Conservation (phyloP, 2,888 invertebrate species). For the Tachina fera region DNA sequence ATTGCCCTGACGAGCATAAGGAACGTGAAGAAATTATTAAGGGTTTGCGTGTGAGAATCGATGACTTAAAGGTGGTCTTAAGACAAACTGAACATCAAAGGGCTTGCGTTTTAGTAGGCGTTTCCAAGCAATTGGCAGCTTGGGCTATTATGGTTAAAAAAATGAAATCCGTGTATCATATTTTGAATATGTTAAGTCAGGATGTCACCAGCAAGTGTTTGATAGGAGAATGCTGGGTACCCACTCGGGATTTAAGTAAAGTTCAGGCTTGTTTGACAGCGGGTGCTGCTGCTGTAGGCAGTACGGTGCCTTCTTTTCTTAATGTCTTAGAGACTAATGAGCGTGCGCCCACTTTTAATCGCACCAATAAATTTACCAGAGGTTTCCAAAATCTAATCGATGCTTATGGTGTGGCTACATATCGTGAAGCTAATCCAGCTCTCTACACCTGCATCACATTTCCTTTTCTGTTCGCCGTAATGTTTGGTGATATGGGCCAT, state of each 20-base stretch:
- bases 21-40: conserved; percentile 93
- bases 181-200: conserved; percentile 95
- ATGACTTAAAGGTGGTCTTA: conserved; percentile 90
- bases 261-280: conserved; percentile 90
- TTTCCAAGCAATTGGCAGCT: conserved; percentile 91
- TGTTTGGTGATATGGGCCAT: conserved; percentile 99
- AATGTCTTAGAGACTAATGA: conserved; percentile 93
- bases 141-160: conserved; percentile 93
- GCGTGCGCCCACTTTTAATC: conserved; percentile 95
- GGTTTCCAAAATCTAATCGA: conserved; percentile 97
- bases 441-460: conserved; percentile 95
- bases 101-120: conserved; percentile 90
- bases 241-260: conserved; percentile 88
- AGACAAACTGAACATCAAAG: conserved; percentile 94
- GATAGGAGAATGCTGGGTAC: conserved; percentile 95
- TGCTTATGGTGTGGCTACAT: conserved; percentile 95
- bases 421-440: conserved; percentile 96
- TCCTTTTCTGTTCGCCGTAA: conserved; percentile 97
- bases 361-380: conserved; percentile 95
- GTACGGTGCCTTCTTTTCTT: conserved; percentile 95
- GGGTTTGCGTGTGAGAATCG: conserved; percentile 93
- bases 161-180: conserved; percentile 98
- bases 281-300: conserved; percentile 93
- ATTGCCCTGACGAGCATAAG: conserved; percentile 91
- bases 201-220: conserved; percentile 95